Evolutionary conservation across 1,140 invertebrate species (phyloP).

Genomic region (Muscidifurax raptorellus): DNA sequence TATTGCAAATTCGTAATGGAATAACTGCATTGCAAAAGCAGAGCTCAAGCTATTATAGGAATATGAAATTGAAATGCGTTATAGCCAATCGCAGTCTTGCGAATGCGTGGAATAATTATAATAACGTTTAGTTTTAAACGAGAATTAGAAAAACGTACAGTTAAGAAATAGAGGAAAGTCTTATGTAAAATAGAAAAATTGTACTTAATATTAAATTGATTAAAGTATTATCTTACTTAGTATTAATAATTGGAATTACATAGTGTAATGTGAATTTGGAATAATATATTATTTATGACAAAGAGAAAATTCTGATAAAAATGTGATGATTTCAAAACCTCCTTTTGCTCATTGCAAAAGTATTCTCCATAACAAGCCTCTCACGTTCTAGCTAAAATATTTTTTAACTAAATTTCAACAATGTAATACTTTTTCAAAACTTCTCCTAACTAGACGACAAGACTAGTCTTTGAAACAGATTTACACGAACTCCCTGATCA

Average conservation of each 20-base stretch:
- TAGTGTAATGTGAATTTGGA: constrained; percentile 23
- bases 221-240: constrained; percentile 19
- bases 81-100: constrained; percentile 41
- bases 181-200: constrained; percentile 38
- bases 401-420: constrained; percentile 41
- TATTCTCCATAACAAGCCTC: constrained; percentile 31
- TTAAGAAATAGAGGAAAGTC: constrained; percentile 41
- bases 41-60: constrained; percentile 7
- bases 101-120: constrained; percentile 14
- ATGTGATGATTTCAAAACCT: constrained; percentile 24
- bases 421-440: constrained; percentile 34
- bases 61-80: constrained; percentile 17
- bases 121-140: constrained; percentile 28
- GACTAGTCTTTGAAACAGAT: constrained; percentile 38
- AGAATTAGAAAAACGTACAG: constrained; percentile 17
- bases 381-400: constrained; percentile 36
- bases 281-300: constrained; percentile 35
- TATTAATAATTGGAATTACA: constrained; percentile 38
- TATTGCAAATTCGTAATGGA: not conserved
- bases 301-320: constrained; percentile 30
- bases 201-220: constrained; percentile 29
- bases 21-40: constrained; percentile 5
- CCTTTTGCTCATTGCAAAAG: constrained; percentile 34
- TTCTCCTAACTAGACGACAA: constrained; percentile 39
- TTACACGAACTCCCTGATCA: constrained; percentile 54